Percentiles rank a stretch among this genome's conserved stretches.
Evolutionary conservation across 2,888 invertebrate genomes (phyloP).

Genomic region (Melanostoma mellinum): DNA sequence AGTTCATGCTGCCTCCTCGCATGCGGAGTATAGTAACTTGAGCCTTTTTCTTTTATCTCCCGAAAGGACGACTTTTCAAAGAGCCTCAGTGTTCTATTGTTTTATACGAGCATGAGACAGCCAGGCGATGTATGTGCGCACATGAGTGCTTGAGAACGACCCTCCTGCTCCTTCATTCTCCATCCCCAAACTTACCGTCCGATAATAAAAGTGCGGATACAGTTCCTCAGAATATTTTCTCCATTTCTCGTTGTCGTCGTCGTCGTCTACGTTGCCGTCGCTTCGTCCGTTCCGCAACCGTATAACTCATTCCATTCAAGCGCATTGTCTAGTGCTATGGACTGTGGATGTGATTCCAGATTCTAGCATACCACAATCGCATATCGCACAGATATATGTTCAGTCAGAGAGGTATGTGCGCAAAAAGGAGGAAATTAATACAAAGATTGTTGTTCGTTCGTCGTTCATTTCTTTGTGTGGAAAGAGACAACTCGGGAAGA

Average conservation of each 20-base stretch:
- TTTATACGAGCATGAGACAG: conserved; percentile 40
- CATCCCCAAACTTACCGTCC: conserved; percentile 28
- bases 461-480: conserved; percentile 24
- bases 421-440: conserved; percentile 64
- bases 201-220: conserved; percentile 71
- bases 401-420: conserved; percentile 19
- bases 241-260: conserved; percentile 19
- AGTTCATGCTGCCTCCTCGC: conserved; percentile 78
- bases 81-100: conserved; percentile 60
- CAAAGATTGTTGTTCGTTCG: conserved; percentile 49
- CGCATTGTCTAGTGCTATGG: conserved; percentile 61
- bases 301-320: conserved; percentile 66
- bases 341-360: conserved; percentile 61
- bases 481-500: conserved; percentile 21
- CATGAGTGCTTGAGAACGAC: conserved; percentile 57
- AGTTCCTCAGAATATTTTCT: conserved; percentile 57
- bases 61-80: conserved; percentile 64
- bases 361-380: conserved; percentile 44
- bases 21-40: conserved; percentile 80
- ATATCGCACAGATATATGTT: conserved; percentile 14
- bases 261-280: conserved; percentile 25
- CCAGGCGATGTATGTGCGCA: conserved; percentile 54
- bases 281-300: conserved; percentile 28
- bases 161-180: background rate
- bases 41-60: conserved; percentile 78